phyloP scores from a whole-genome alignment of 1,140 invertebrate genomes.

The Dryas iulia region DNA sequence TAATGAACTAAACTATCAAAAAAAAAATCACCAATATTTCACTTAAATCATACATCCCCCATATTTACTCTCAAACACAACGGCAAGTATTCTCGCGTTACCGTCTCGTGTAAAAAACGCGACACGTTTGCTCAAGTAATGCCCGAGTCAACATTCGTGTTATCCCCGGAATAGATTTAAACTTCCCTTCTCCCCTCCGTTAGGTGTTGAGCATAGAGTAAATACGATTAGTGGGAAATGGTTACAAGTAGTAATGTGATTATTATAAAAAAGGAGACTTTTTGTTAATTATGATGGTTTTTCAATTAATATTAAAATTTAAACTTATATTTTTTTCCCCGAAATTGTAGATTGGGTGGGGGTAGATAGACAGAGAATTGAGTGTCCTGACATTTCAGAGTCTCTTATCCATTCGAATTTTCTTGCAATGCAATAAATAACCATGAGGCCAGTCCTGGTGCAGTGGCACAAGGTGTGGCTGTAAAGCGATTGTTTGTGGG shows the following conservation, averaged over 20 bases:
- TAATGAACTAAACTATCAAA: background rate
- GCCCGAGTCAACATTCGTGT: constrained; percentile 40
- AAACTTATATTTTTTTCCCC: too few species aligned
- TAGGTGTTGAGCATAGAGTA: background rate
- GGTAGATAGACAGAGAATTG: too few species aligned
- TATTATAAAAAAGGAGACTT: background rate
- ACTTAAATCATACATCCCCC: background rate
- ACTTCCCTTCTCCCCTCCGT: constrained; percentile 2
- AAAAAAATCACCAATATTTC: background rate
- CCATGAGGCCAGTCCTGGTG: too few species aligned
- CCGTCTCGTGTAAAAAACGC: constrained; percentile 19
- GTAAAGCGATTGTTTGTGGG: too few species aligned
- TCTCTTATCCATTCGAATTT: too few species aligned
- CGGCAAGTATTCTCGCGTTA: constrained; percentile 9
- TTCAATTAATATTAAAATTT: too few species aligned
- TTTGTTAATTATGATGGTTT: too few species aligned
- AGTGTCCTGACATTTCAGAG: too few species aligned
- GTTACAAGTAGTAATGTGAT: background rate
- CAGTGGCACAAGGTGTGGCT: too few species aligned
- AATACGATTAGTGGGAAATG: background rate
- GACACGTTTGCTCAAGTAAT: constrained; percentile 65
- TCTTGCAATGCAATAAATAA: too few species aligned
- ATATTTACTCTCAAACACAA: constrained; percentile 6
- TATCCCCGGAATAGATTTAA: constrained; percentile 11
- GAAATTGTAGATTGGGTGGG: too few species aligned